Evolutionary conservation across 2,113 vertebrate genomes (phyloP).

Genomic region (Nesoenas mayeri): DNA sequence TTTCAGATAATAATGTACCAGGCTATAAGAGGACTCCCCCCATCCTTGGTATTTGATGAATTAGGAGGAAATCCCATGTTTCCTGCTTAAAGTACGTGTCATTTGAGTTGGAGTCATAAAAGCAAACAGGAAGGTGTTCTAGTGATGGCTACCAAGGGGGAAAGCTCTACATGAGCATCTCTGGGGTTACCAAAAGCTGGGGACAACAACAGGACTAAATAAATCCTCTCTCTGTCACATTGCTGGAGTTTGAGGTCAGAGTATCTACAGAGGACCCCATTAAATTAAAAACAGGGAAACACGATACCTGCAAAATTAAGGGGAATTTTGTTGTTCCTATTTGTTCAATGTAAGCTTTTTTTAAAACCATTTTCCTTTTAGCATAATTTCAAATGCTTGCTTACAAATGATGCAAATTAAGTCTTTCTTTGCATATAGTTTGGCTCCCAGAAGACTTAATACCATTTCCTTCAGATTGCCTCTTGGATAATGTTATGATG

Average conservation of each 20-base stretch:
- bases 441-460: conserved; percentile 34
- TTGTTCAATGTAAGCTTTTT: neutral
- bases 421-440: conserved; percentile 15
- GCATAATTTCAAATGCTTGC: neutral
- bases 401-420: conserved; percentile 54
- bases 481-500: conserved; percentile 37
- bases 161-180: neutral
- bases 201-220: neutral
- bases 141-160: neutral
- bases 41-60: neutral
- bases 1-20: neutral
- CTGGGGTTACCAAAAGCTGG: neutral
- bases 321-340: neutral
- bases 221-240: neutral
- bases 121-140: conserved; percentile 24
- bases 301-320: neutral
- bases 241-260: neutral
- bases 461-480: conserved; percentile 25
- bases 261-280: neutral
- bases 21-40: neutral
- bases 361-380: neutral
- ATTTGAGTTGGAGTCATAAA: neutral
- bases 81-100: neutral
- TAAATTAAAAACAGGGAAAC: neutral
- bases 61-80: conserved; percentile 15